phyloP scores from a whole-genome alignment of 1,140 invertebrate genomes.

The Diachasmimorpha longicaudata region DNA sequence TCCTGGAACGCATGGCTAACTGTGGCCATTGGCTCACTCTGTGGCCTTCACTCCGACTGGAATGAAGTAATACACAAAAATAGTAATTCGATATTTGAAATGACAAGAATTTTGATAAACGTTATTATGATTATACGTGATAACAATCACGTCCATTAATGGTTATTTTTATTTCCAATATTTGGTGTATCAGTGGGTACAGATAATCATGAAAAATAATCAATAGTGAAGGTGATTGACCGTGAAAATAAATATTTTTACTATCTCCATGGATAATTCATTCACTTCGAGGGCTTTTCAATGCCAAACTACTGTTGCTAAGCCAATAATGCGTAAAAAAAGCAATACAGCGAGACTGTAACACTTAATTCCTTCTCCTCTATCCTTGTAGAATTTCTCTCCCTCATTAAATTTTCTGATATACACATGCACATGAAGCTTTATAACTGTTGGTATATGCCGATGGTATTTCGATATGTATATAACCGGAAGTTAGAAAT shows the following conservation, averaged over 20 bases:
- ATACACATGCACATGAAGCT: not conserved
- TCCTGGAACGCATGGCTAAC: slow-evolving; percentile 58
- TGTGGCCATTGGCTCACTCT: slow-evolving; percentile 43
- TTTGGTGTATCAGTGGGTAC: not conserved
- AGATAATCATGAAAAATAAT: not conserved
- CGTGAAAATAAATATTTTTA: not conserved
- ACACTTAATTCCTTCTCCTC: not conserved
- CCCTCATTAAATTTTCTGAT: not conserved
- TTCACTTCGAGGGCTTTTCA: slow-evolving; percentile 11
- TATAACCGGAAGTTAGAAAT: slow-evolving; percentile 27
- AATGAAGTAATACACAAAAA: not conserved
- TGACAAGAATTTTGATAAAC: not conserved
- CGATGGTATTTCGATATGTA: not conserved
- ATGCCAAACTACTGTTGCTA: slow-evolving; percentile 40
- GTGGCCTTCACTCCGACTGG: not conserved
- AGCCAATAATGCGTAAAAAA: slow-evolving; percentile 31
- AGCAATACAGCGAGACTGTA: not conserved
- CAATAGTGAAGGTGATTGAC: not conserved
- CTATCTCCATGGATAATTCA: not conserved
- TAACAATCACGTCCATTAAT: not conserved
- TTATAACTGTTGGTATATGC: not conserved
- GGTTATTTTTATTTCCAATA: not conserved
- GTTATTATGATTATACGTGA: not conserved
- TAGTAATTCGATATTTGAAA: not conserved
- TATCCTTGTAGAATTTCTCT: slow-evolving; percentile 6